These are phyloP conservation scores for Sciaenops ocellatus DNA, from an alignment of 2,797 vertebrate species.

Conservation along the genomic window DNA sequence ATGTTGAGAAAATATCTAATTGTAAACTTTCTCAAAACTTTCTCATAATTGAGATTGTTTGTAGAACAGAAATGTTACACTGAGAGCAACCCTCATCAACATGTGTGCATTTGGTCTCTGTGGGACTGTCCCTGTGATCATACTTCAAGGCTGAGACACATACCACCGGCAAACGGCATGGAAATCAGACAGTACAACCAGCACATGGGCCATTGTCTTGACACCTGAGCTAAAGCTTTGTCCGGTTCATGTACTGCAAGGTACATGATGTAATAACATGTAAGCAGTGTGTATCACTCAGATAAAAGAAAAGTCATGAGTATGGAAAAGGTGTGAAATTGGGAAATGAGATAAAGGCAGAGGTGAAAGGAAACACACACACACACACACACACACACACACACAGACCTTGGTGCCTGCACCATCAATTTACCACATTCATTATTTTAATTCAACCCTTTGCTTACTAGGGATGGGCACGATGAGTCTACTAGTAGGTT, in stretches of 20 bases:
- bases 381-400: background rate
- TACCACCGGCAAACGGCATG: background rate
- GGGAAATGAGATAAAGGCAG: conserved; percentile 45
- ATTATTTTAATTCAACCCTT: background rate
- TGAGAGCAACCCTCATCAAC: conserved; percentile 38
- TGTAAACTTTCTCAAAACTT: conserved; percentile 24
- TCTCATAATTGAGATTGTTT: conserved; percentile 43
- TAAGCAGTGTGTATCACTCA: conserved; percentile 32
- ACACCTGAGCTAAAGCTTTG: conserved; percentile 26
- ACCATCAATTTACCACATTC: background rate
- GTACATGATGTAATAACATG: conserved; percentile 60
- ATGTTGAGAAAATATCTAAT: conserved; percentile 26
- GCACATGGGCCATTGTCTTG: background rate
- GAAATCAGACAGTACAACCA: background rate
- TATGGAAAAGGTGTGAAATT: conserved; percentile 36
- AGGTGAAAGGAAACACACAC: conserved; percentile 21
- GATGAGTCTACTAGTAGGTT: too few relatives aligned
- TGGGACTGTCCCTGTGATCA: conserved; percentile 48
- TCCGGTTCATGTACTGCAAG: conserved; percentile 12
- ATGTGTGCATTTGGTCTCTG: conserved; percentile 46
- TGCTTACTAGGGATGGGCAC: background rate
- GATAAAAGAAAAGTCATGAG: conserved; percentile 34
- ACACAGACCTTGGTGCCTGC: background rate
- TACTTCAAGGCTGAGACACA: conserved; percentile 49
- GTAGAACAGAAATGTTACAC: conserved; percentile 38